These are phyloP conservation scores for Cheumatopsyche charites DNA, from an alignment of 1,140 invertebrate species.

Conservation along the genomic window DNA sequence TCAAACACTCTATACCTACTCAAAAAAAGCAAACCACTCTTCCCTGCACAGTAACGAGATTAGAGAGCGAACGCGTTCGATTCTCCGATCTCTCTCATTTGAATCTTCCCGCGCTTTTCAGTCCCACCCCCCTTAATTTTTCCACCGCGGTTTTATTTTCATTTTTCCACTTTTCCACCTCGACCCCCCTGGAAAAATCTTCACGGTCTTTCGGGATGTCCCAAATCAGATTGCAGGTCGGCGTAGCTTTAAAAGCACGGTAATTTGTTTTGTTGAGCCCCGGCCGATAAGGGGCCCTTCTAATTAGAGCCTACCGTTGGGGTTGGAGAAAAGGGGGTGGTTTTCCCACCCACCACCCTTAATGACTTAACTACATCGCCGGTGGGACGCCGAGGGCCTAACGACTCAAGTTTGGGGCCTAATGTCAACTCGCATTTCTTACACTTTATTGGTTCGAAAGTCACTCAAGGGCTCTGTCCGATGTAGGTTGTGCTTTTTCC, in stretches of 20 bases:
- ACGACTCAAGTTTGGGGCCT: conserved; percentile 45
- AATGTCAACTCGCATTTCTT: conserved; percentile 41
- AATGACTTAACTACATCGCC: conserved; percentile 44
- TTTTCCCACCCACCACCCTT: conserved; percentile 30
- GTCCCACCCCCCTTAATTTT: too few relatives aligned
- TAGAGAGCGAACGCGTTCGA: too few relatives aligned
- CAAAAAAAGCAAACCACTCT: too few relatives aligned
- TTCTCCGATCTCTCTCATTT: too few relatives aligned
- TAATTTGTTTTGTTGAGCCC: conserved; percentile 38
- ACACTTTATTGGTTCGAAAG: conserved; percentile 35
- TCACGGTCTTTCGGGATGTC: neutral
- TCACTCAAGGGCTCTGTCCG: neutral
- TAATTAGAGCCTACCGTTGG: conserved; percentile 36
- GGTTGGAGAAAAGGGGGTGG: too few relatives aligned
- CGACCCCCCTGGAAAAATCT: too few relatives aligned
- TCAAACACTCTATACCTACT: too few relatives aligned
- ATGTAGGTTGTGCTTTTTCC: neutral
- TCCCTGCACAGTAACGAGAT: too few relatives aligned
- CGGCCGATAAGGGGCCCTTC: conserved; percentile 41
- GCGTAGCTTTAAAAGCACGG: conserved; percentile 29
- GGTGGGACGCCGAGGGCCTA: conserved; percentile 29
- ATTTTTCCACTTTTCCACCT: too few relatives aligned
- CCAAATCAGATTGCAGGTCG: conserved; percentile 29
- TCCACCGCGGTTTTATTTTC: too few relatives aligned
- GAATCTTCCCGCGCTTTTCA: too few relatives aligned